Base-by-base conservation (phyloP, 1,140 invertebrate genomes). In the Trialeurodes vaporariorum region DNA sequence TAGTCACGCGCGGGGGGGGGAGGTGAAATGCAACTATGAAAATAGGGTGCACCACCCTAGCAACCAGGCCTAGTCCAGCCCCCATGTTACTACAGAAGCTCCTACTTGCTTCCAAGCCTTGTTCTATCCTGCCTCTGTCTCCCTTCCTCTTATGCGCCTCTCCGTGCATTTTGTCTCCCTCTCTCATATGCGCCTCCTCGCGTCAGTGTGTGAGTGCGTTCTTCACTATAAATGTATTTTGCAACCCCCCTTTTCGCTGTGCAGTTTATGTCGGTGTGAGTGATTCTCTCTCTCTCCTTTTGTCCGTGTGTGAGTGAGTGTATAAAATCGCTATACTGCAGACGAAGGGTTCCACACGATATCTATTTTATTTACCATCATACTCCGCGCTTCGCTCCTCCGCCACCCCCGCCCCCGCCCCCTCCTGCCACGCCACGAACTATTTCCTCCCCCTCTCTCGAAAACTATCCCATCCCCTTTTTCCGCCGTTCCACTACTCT, bases 331-430 rank as follows among this genome's bases (percentile, higher is more conserved):
- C 34, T 49, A 49, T 49, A 17, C 34, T 49, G 34, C 34, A 49
- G 34, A 49, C 34, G 34, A 49, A 49, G 34, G 34, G 34, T 49
- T 49, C 34, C 34, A 49, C 34, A 49, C 34, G 34, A 49, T 49
- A 49, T 49, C 34, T 49, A 49, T 49, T 49, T 49, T 49, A 49
- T 49, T 49, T 49, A 49, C 34, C 34, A 49, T 49, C 34, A 49
- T 49, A 5, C 34, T 17, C 34, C 34, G 5, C 34, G n/a, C 34
- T 17, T 17, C 17, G 5, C 34, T n/a, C n/a, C n/a, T 17, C 5
- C 34, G 5, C 17, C 34, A 17, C 34, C 34, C 34, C 34, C 34
- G n/a, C 34, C 34, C 34, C 34, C 34, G 5, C 34, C n/a, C 34
- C 34, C 34, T 49, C 34, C 34, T n/a, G n/a, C n/a, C 34, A 17